Evolutionary conservation across 2,888 invertebrate genomes (phyloP).

Genomic region (Drosophila cognata): DNA sequence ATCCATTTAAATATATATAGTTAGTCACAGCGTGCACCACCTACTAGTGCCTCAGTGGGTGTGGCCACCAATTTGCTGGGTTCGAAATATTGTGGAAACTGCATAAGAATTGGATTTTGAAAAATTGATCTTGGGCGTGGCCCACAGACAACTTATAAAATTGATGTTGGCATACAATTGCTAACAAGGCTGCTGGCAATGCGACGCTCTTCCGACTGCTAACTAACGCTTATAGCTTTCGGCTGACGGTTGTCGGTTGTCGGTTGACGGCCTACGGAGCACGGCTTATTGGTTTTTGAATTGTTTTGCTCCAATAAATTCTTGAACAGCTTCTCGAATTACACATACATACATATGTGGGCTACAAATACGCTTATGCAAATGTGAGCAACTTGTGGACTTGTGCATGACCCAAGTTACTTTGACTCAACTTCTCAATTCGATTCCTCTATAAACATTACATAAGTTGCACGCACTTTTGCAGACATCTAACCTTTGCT

Average conservation of each 20-base stretch:
- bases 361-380: slow-evolving; percentile 9
- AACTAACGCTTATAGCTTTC: background rate
- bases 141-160: background rate
- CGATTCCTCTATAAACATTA: background rate
- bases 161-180: background rate
- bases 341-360: slow-evolving; percentile 12
- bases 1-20: slow-evolving; percentile 40
- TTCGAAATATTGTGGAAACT: slow-evolving; percentile 1
- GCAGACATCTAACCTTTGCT: background rate
- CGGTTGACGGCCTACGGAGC: background rate
- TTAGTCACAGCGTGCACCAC: slow-evolving; percentile 9
- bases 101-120: background rate
- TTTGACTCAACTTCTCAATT: background rate
- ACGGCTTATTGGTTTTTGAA: background rate
- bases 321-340: slow-evolving; percentile 8
- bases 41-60: background rate
- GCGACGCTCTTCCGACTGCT: background rate
- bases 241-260: background rate
- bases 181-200: background rate
- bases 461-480: background rate
- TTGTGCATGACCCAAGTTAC: background rate
- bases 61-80: background rate
- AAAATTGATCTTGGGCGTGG: background rate
- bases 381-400: slow-evolving; percentile 14
- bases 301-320: slow-evolving; percentile 12